phyloP scores from a whole-genome alignment of 2,888 invertebrate genomes.

The Phyllotreta cruciferae region DNA sequence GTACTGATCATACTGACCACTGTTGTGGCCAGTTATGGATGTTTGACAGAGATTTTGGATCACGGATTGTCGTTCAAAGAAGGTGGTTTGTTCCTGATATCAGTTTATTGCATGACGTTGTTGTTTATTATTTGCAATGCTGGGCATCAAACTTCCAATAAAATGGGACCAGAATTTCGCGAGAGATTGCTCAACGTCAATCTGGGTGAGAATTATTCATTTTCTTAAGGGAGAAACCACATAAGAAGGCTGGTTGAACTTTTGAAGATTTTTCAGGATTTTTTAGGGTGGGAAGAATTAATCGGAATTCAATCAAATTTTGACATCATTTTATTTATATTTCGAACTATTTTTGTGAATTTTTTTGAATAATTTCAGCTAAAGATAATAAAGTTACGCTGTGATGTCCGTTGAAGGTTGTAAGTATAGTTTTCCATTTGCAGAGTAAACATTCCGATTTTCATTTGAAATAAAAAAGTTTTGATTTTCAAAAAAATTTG shows the following conservation, averaged over 20 bases:
- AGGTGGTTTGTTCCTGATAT: conserved; percentile 73
- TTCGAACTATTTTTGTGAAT: too few relatives aligned
- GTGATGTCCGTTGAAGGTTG: too few relatives aligned
- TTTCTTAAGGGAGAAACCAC: too few relatives aligned
- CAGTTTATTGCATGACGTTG: conserved; percentile 74
- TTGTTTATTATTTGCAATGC: conserved; percentile 78
- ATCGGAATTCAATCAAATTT: too few relatives aligned
- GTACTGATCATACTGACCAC: conserved; percentile 77
- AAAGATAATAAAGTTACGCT: too few relatives aligned
- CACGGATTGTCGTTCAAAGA: conserved; percentile 76
- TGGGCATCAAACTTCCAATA: conserved; percentile 65
- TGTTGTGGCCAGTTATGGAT: conserved; percentile 75
- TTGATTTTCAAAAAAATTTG: too few relatives aligned
- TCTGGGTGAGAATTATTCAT: conserved; percentile 58
- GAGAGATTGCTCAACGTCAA: conserved; percentile 72
- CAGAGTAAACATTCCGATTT: too few relatives aligned
- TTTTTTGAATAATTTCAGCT: too few relatives aligned
- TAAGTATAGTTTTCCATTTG: too few relatives aligned
- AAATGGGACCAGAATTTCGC: conserved; percentile 65
- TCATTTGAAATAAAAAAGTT: too few relatives aligned
- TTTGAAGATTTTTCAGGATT: too few relatives aligned
- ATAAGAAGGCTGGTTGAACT: background rate
- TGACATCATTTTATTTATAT: too few relatives aligned
- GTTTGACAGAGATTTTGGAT: conserved; percentile 74
- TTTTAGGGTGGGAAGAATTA: background rate